A percentile compares a stretch with the other conserved stretches of the same genome.
Conservation (phyloP, 2,888 invertebrate species). For the Parascotia fuliginaria region DNA sequence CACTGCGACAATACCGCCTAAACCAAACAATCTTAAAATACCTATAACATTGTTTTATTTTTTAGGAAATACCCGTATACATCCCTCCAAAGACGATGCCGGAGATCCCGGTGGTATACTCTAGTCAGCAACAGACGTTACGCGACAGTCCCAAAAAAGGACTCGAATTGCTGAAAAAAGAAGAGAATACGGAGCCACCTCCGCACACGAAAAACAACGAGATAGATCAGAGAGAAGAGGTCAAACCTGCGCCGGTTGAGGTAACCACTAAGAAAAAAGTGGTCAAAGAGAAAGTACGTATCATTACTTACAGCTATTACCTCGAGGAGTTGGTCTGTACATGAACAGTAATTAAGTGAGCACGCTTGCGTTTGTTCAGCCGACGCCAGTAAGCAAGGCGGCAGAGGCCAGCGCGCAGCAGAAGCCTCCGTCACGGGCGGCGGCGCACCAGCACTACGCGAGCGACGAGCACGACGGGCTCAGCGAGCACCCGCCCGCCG, state of each 20-base stretch:
- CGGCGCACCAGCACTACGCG: slow-evolving; percentile 39
- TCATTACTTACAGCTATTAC: background rate
- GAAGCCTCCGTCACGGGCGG: slow-evolving; percentile 21
- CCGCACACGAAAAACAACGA: slow-evolving; percentile 16
- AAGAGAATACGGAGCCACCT: slow-evolving; percentile 25
- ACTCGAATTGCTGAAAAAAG: slow-evolving; percentile 49
- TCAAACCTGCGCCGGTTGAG: slow-evolving; percentile 17
- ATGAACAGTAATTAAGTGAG: too few relatives aligned
- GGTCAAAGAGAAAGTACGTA: slow-evolving; percentile 18
- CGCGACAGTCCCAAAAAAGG: slow-evolving; percentile 76
- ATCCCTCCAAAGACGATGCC: slow-evolving; percentile 70
- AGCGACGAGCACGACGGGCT: slow-evolving; percentile 86
- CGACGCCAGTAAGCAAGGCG: slow-evolving; percentile 10
- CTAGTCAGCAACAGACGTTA: slow-evolving; percentile 63
- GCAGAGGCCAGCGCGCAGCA: slow-evolving; percentile 14
- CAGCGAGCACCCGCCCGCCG: slow-evolving; percentile 91
- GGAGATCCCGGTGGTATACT: slow-evolving; percentile 65
- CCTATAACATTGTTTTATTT: slow-evolving; percentile 8
- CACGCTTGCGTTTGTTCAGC: slow-evolving; percentile 15
- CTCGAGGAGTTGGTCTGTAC: too few relatives aligned
- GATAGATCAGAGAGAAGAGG: slow-evolving; percentile 20
- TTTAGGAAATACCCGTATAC: slow-evolving; percentile 65
- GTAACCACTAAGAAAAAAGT: slow-evolving; percentile 26
- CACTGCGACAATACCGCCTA: slow-evolving; percentile 54
- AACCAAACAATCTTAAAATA: background rate